Evolutionary conservation across 92 coral and sea anemone genomes (phyloP), one percentile per base, ranked within the genome.

Genomic region (Zoanthus solanderi): DNA sequence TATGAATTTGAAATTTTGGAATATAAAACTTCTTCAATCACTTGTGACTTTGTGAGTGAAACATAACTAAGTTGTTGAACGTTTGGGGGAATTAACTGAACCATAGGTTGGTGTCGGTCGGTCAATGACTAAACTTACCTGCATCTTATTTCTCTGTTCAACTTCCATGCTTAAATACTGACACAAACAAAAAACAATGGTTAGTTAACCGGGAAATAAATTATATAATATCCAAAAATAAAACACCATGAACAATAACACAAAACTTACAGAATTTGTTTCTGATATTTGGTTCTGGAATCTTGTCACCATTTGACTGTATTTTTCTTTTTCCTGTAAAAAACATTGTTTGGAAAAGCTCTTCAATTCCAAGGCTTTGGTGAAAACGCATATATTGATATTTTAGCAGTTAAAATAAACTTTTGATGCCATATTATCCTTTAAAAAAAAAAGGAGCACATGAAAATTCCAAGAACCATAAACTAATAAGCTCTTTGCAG

Each of bases 81-180:
- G 23, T 23, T 23, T 37, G 42, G 42, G 42, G 42, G 4, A 37
- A 4, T 4, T 2, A 37, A 37, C 2, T 37, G 42, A 37, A 37
- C 4, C 42, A 37, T 4, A 37, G 42, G 42, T 37, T 37, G 42
- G 42, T 37, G 42, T 37, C 42, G 4, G 42, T 37, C 42, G 4
- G 5, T 50, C 9, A 50, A 50, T 7, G 1, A 50, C 6, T n/a
- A n/a, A n/a, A 63, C 29, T 4, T 32, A 93, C 99, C 98, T 97
- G 97, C 92, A 97, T 97, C 82, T 92, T 97, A 47, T 95, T 96
- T 58, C 96, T 84, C 29, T 91, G 95, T 87, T 97, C 99, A 29
- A 89, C 87, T 86, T 97, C 99, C 94, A 86, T 89, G 72, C 90
- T 96, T 53, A 97, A 78, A 79, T 94, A 95, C 95, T 94, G 63